A percentile compares a stretch with the other conserved stretches of the same genome.
These are phyloP conservation scores for Tetanocera ferruginea DNA, from an alignment of 2,888 invertebrate species.

Conservation along the genomic window DNA sequence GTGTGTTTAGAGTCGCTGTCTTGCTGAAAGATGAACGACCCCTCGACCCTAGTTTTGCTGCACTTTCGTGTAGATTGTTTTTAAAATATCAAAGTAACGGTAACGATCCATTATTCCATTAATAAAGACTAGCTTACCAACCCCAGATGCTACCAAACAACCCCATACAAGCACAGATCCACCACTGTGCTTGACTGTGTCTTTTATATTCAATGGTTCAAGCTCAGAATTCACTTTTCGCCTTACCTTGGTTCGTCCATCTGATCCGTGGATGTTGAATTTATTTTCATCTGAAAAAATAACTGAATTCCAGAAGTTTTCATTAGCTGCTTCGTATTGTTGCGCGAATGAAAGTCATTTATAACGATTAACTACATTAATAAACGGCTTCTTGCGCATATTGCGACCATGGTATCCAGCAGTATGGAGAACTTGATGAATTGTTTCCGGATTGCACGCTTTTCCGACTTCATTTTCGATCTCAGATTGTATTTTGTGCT, in stretches of 20 bases:
- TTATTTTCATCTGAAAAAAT: constrained; percentile 14
- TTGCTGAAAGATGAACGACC: neutral
- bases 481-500: neutral
- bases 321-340: constrained; percentile 22
- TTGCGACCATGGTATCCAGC: constrained; percentile 21
- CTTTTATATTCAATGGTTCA: no score
- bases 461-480: neutral
- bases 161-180: constrained; percentile 14
- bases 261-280: constrained; percentile 21
- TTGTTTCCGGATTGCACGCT: constrained; percentile 21
- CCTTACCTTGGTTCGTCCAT: no score
- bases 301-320: constrained; percentile 21
- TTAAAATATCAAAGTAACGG: neutral
- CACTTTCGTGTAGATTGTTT: neutral
- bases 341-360: constrained; percentile 13
- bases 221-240: no score
- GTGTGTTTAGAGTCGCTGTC: neutral
- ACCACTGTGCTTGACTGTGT: no score
- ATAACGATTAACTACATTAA: constrained; percentile 16
- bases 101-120: constrained; percentile 18
- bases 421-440: constrained; percentile 25
- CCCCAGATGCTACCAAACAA: constrained; percentile 24
- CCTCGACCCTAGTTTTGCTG: neutral
- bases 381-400: constrained; percentile 19
- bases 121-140: constrained; percentile 27